phyloP scores from a whole-genome alignment of 2,797 vertebrate genomes.

The Clarias fuscus region DNA sequence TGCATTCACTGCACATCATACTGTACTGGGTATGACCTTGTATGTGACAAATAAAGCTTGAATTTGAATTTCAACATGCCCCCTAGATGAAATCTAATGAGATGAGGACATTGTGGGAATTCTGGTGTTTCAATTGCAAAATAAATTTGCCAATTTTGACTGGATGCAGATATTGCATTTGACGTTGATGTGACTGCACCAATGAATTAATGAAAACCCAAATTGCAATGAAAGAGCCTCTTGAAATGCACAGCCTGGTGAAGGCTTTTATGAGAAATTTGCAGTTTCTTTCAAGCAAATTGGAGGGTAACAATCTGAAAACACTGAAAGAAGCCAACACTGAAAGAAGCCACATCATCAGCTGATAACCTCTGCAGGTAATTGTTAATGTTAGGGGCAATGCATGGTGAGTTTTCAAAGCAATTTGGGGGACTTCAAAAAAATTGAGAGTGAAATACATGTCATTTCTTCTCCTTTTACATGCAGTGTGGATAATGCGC shows the following conservation, averaged over 20 bases:
- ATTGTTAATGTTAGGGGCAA: not conserved
- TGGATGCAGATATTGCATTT: not conserved
- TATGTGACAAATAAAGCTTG: too few species aligned
- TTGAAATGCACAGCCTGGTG: slow-evolving; percentile 40
- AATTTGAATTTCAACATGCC: too few species aligned
- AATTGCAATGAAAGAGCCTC: slow-evolving; percentile 35
- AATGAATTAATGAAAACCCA: slow-evolving; percentile 44
- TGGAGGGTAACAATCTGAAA: slow-evolving; percentile 30
- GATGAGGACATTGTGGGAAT: too few species aligned
- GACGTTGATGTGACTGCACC: slow-evolving; percentile 44
- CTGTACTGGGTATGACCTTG: too few species aligned
- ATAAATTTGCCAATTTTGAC: not conserved
- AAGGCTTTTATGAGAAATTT: slow-evolving; percentile 42
- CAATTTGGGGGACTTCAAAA: slow-evolving; percentile 49
- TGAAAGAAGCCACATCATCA: slow-evolving; percentile 46
- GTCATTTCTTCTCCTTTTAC: slow-evolving; percentile 54
- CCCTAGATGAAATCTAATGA: too few species aligned
- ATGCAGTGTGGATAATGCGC: slow-evolving; percentile 50
- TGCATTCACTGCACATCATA: too few species aligned
- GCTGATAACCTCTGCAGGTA: slow-evolving; percentile 18
- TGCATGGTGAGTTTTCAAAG: slow-evolving; percentile 49
- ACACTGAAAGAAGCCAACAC: slow-evolving; percentile 17
- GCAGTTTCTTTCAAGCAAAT: slow-evolving; percentile 5
- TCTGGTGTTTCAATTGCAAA: too few species aligned
- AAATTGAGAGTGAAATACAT: slow-evolving; percentile 42